phyloP scores from a whole-genome alignment of 2,113 vertebrate genomes.

The Coreoperca whiteheadi region DNA sequence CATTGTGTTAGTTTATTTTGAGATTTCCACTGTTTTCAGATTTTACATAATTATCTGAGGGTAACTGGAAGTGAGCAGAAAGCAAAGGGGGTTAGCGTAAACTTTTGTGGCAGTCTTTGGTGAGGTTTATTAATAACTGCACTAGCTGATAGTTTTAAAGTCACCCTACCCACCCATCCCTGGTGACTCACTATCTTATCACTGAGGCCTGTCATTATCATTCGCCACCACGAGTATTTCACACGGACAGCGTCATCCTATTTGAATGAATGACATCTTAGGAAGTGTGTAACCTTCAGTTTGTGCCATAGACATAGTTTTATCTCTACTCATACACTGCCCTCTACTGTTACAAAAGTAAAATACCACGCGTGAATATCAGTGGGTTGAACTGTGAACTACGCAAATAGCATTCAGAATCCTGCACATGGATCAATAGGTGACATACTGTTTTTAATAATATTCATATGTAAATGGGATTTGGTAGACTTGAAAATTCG shows the following conservation, averaged over 20 bases:
- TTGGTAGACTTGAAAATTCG: not conserved
- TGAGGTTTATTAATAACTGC: not conserved
- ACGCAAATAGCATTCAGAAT: not conserved
- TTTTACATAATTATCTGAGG: not conserved
- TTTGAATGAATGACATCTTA: not conserved
- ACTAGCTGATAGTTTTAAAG: not conserved
- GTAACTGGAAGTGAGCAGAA: not conserved
- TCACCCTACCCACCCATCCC: not conserved
- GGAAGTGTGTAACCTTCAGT: not conserved
- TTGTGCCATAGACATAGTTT: not conserved
- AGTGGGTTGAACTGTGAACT: not conserved
- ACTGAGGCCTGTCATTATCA: not conserved
- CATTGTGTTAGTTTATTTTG: not conserved
- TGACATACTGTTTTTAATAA: not conserved
- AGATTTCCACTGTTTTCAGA: not conserved
- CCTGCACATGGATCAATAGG: too few relatives aligned
- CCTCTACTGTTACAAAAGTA: slow-evolving; percentile 61
- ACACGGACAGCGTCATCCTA: not conserved
- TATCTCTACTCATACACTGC: slow-evolving; percentile 58
- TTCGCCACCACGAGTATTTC: not conserved
- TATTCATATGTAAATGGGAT: not conserved
- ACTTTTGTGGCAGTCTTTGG: not conserved
- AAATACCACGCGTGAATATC: not conserved
- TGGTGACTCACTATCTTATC: not conserved
- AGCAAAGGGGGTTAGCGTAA: not conserved